Evolutionary conservation across 2,113 vertebrate species (phyloP).

Genomic region (Centropristis striata): DNA sequence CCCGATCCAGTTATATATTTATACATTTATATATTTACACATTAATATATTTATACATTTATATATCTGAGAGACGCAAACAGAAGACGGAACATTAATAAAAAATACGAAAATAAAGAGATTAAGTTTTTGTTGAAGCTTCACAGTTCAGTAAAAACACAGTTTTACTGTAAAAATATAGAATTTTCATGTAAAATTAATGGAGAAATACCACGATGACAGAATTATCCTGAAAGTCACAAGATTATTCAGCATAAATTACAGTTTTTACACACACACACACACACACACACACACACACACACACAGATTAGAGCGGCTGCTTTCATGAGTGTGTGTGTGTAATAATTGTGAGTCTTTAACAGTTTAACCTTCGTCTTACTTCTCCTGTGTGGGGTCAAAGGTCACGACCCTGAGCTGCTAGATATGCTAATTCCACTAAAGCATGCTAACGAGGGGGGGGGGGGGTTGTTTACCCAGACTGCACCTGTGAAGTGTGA

Average conservation of each 20-base stretch:
- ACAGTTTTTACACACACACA: too few species aligned
- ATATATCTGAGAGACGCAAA: background rate
- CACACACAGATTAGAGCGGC: too few species aligned
- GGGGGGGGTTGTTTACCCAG: conserved; percentile 48
- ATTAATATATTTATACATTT: too few species aligned
- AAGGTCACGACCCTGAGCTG: conserved; percentile 32
- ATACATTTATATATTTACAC: too few species aligned
- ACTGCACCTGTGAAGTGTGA: conserved; percentile 52
- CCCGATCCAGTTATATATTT: background rate
- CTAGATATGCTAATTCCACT: conserved; percentile 44
- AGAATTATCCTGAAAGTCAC: too few species aligned
- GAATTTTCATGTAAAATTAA: too few species aligned
- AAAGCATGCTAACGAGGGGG: conserved; percentile 35
- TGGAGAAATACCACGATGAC: too few species aligned
- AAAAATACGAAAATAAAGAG: too few species aligned
- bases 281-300: background rate
- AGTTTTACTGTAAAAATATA: too few species aligned
- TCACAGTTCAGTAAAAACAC: too few species aligned
- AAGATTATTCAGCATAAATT: too few species aligned
- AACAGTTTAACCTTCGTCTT: conserved; percentile 20
- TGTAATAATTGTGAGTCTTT: conserved; percentile 41
- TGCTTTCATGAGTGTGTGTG: conserved; percentile 21
- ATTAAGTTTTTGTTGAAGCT: too few species aligned
- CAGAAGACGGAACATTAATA: background rate
- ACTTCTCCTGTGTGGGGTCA: conserved; percentile 6